Percentiles rank a stretch among this genome's conserved stretches.
Conservation (phyloP, 2,888 invertebrate species). For the Acanthococcus lagerstroemiae region DNA sequence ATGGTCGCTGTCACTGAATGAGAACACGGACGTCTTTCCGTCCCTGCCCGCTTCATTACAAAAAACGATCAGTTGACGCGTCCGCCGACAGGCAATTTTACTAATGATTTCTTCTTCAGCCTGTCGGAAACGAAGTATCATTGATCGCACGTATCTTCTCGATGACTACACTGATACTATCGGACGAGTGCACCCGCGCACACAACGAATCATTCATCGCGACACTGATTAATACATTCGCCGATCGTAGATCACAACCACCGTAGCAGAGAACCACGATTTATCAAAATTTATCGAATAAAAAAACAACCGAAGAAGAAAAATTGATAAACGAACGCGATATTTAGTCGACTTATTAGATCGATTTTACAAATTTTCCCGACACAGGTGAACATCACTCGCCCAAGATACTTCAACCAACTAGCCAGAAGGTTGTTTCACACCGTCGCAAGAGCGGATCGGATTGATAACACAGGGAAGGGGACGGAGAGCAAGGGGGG, state of each 20-base stretch:
- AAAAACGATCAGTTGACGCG: too few species aligned
- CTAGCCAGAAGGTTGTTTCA: slow-evolving; percentile 6
- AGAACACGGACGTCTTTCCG: too few species aligned
- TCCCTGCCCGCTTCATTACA: too few species aligned
- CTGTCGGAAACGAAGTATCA: not conserved
- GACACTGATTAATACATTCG: not conserved
- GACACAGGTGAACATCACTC: not conserved
- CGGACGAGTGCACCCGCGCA: not conserved
- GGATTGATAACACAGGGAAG: slow-evolving; percentile 16
- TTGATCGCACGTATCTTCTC: not conserved
- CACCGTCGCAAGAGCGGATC: slow-evolving; percentile 15
- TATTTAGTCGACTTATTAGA: too few species aligned
- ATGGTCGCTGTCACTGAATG: too few species aligned
- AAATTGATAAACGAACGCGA: not conserved
- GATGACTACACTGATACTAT: slow-evolving; percentile 15
- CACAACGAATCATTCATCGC: not conserved
- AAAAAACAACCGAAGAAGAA: not conserved
- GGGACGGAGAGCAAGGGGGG: not conserved
- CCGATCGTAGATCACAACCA: too few species aligned
- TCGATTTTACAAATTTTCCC: too few species aligned
- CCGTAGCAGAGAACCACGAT: not conserved
- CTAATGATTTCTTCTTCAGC: not conserved
- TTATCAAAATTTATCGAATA: not conserved
- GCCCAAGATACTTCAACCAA: not conserved
- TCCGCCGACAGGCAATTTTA: not conserved